A percentile compares a stretch with the other conserved stretches of the same genome.
These are phyloP conservation scores for Sphaeramia orbicularis DNA, from an alignment of 2,797 vertebrate species.

Conservation along the genomic window DNA sequence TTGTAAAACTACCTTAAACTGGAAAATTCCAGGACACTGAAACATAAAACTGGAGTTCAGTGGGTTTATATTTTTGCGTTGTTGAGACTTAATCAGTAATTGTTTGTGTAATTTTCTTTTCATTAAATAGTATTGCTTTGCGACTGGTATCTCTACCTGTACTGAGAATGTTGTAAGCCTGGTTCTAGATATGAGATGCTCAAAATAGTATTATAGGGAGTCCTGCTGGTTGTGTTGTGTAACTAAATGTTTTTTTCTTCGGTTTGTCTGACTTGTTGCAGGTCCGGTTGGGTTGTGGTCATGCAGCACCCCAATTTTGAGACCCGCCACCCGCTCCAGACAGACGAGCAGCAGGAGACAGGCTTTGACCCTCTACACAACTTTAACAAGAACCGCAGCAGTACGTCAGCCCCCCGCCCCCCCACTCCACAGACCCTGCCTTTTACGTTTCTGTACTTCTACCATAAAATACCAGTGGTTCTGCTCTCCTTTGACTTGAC, in stretches of 20 bases:
- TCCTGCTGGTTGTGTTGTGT: not conserved
- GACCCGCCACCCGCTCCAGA: slow-evolving; percentile 94
- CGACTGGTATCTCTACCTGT: no score
- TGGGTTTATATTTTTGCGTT: no score
- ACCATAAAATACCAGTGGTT: not conserved
- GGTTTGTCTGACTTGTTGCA: slow-evolving; percentile 15
- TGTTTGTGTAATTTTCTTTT: no score
- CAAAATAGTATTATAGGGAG: no score
- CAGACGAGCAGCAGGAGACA: slow-evolving; percentile 96
- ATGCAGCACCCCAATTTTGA: slow-evolving; percentile 95
- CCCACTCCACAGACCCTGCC: not conserved
- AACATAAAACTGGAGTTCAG: no score
- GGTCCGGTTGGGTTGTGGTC: slow-evolving; percentile 61
- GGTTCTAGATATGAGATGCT: no score
- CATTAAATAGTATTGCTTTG: no score
- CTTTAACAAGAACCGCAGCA: slow-evolving; percentile 87
- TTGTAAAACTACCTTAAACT: no score
- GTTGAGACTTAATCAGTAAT: no score
- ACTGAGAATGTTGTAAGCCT: no score
- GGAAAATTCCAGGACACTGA: no score
- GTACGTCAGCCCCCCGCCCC: slow-evolving; percentile 77
- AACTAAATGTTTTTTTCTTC: not conserved
- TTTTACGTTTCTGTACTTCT: not conserved
- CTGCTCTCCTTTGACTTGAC: no score
- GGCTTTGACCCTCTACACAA: slow-evolving; percentile 93